A percentile compares a stretch with the other conserved stretches of the same genome.
phyloP scores from a whole-genome alignment of 2,888 invertebrate species.

The Athalia cordata region DNA sequence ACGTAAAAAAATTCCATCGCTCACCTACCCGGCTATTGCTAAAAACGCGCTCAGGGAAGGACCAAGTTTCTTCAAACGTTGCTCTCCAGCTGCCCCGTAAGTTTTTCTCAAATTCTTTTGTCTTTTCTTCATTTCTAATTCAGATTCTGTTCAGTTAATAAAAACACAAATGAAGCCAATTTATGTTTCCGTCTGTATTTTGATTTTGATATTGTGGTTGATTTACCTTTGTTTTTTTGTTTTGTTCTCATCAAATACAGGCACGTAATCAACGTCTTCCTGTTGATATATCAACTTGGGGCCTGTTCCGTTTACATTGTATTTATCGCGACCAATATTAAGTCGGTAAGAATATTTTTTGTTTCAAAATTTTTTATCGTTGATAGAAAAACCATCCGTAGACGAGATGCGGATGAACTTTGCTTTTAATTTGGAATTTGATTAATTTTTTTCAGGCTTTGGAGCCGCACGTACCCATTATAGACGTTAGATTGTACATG shows the following conservation, averaged over 20 bases:
- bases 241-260: constrained; percentile 72
- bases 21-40: constrained; percentile 89
- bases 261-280: constrained; percentile 83
- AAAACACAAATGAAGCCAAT: not conserved
- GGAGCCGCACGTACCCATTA: constrained; percentile 66
- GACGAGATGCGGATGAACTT: too few relatives aligned
- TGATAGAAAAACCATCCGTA: too few relatives aligned
- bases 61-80: constrained; percentile 79
- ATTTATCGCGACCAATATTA: constrained; percentile 92
- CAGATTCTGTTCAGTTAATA: constrained; percentile 10
- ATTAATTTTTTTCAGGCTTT: constrained; percentile 72
- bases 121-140: not conserved
- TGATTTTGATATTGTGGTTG: not conserved
- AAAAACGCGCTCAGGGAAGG: constrained; percentile 87
- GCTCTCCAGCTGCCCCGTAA: constrained; percentile 82
- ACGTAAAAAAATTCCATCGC: constrained; percentile 76
- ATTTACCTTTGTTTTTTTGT: not conserved
- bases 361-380: too few relatives aligned
- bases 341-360: constrained; percentile 75
- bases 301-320: constrained; percentile 98
- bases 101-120: constrained; percentile 59
- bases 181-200: too few relatives aligned
- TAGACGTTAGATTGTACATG: constrained; percentile 81
- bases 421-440: too few relatives aligned
- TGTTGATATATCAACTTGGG: constrained; percentile 93